A percentile compares a stretch with the other conserved stretches of the same genome.
These are phyloP conservation scores for Drosophila lacteicornis DNA, from an alignment of 1,140 invertebrate genomes.

Conservation along the genomic window DNA sequence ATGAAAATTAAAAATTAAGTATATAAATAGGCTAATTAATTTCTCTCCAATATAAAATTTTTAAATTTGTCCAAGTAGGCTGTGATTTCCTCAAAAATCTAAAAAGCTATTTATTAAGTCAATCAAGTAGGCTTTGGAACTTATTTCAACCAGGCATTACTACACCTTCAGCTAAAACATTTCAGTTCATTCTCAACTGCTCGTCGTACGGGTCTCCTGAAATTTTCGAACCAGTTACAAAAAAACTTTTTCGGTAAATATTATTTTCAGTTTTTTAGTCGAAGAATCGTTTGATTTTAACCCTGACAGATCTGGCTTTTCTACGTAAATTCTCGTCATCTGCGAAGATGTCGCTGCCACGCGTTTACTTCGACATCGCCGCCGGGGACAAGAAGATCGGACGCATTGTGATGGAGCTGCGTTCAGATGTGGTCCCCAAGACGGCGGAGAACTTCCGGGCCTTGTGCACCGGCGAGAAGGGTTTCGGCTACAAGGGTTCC, in stretches of 20 bases:
- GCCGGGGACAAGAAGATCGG: slow-evolving; percentile 27
- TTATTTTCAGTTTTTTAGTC: background rate
- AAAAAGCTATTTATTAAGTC: no score
- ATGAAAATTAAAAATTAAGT: no score
- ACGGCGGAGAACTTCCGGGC: slow-evolving; percentile 97
- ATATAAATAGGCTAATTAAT: no score
- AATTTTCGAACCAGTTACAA: background rate
- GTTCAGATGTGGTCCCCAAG: slow-evolving; percentile 94
- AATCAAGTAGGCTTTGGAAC: background rate
- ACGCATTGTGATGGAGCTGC: slow-evolving; percentile 88
- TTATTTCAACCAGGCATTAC: background rate
- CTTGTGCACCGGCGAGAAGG: slow-evolving; percentile 96
- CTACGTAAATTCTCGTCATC: slow-evolving; percentile 9
- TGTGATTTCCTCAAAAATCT: background rate
- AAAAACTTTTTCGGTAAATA: slow-evolving; percentile 16
- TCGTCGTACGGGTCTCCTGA: background rate
- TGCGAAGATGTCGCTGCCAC: slow-evolving; percentile 33
- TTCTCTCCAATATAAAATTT: no score
- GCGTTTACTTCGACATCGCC: slow-evolving; percentile 33
- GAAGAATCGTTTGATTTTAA: background rate
- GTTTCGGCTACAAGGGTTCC: slow-evolving; percentile 95
- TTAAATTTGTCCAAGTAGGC: background rate
- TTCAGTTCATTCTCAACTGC: background rate
- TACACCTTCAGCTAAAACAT: no score
- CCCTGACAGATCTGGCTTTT: slow-evolving; percentile 20